Base-by-base conservation (phyloP, 2,888 invertebrate genomes). In the Idaea biselata region DNA sequence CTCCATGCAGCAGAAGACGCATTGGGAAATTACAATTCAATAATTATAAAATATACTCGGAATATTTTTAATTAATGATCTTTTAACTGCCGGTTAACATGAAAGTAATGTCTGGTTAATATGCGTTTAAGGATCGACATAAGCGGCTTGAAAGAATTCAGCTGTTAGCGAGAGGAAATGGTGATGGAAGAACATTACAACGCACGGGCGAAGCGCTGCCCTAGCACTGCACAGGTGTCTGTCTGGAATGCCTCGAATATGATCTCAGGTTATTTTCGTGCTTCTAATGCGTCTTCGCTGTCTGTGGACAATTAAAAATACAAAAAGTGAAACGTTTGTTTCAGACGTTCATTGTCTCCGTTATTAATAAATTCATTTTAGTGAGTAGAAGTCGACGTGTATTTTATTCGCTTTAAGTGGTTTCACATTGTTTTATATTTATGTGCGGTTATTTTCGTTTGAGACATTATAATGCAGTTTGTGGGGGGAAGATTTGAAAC, bases 351-450 rank as follows among this genome's bases (percentile, higher is more conserved):
- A 92, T 92, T 92, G 92, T 92, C 92, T 92, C 85, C 80, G 91
- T 90, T 92, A 92, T 92, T 92, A 92, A 92, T 92, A 92, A 92
- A 91, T 92, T 92, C 91, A 92, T 92, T 92, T 92, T 91, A 91
- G 86, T 78, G 91, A 91, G 91, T 88, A 85, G 89, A 88, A 89
- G 89, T 85, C 83, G 90, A 90, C 90, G 88, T 92, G 91, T 91
- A 91, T 91, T 92, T 92, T 92, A 92, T 92, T 91, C 91, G 90
- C 91, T 92, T 91, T 92, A 92, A 92, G 92, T 92, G 92, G 92
- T 91, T 91, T 91, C 91, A 92, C 92, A 91, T 92, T 92, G 91
- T 91, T 91, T 92, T 91, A 89, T 91, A 91, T 92, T 92, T 91
- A 92, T 92, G 91, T 91, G 89, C 82, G 88, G 89, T 89, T 92